Conservation (phyloP, 1,140 invertebrate genomes). For the Drosophila neocordata region DNA sequence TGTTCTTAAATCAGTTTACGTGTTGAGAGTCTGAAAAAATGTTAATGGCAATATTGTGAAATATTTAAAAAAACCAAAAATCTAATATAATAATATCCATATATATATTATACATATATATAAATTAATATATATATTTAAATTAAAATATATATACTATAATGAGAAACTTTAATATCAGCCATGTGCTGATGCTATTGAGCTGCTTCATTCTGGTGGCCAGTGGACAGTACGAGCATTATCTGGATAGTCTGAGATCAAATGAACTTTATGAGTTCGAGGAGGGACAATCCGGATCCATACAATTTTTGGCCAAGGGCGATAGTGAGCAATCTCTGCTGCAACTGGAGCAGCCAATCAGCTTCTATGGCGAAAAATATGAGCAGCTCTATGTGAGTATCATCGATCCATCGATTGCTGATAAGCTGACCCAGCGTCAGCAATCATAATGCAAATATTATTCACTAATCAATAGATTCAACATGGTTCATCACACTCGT, state of each 20-base stretch:
- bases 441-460: slow-evolving; percentile 55
- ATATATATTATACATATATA: slow-evolving; percentile 3
- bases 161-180: slow-evolving; percentile 55
- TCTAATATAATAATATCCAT: slow-evolving; percentile 15
- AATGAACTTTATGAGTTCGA: slow-evolving; percentile 69
- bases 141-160: slow-evolving; percentile 20
- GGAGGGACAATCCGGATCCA: slow-evolving; percentile 41
- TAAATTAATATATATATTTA: not conserved
- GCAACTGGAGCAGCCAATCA: slow-evolving; percentile 86
- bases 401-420: slow-evolving; percentile 10
- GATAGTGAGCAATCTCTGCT: slow-evolving; percentile 80
- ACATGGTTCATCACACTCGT: not conserved
- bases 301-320: slow-evolving; percentile 73
- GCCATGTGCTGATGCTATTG: slow-evolving; percentile 46
- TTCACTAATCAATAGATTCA: slow-evolving; percentile 41
- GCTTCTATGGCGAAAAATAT: slow-evolving; percentile 89
- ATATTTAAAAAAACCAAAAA: slow-evolving; percentile 32
- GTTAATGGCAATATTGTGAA: slow-evolving; percentile 65
- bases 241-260: slow-evolving; percentile 63
- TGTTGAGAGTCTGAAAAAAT: slow-evolving; percentile 51
- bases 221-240: slow-evolving; percentile 62
- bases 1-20: slow-evolving; percentile 48
- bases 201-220: slow-evolving; percentile 27
- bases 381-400: slow-evolving; percentile 90
- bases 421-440: slow-evolving; percentile 34